Evolutionary conservation across 2,888 invertebrate genomes (phyloP), one percentile per base, ranked within the genome.

Genomic region (Brachyptera putata): DNA sequence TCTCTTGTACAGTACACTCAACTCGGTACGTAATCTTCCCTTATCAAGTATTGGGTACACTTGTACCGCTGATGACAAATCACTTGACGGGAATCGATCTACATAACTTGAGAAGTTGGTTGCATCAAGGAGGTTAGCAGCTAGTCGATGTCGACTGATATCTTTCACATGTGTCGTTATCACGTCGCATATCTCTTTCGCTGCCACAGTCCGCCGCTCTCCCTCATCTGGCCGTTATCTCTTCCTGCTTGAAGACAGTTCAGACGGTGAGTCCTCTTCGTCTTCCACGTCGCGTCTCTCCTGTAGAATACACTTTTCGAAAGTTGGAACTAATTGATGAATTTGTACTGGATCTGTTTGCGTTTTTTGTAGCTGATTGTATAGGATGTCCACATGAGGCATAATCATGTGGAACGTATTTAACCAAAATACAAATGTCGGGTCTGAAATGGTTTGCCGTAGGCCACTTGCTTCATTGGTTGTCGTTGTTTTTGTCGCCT

Each of bases 181-280:
- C 30, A 63, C 50, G 64, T 69, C 68, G 63, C 68, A 70, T 13
- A 68, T 66, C 64, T 68, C 66, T 49, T 66, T 66, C 5, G 68
- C 62, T 50, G 55, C 65, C 24, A 41, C 62, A 13, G 11, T 9
- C 3, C 14, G 9, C 14, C 39, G 9, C 5, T 39, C 39, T 39
- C 39, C 39, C 4, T n/a, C n/a, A n/a, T n/a, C n/a, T n/a, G n/a
- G n/a, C n/a, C n/a, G n/a, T n/a, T n/a, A n/a, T n/a, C n/a, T 39
- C 14, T 4, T 39, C 39, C 39, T 7, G n/a, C 4, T 7, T 14
- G n/a, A n/a, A n/a, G n/a, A n/a, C n/a, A n/a, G n/a, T n/a, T n/a
- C n/a, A n/a, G n/a, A n/a, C n/a, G n/a, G n/a, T n/a, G n/a, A n/a
- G n/a, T n/a, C n/a, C n/a, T n/a, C n/a, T n/a, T n/a, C n/a, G 16